phyloP scores from a whole-genome alignment of 2,113 vertebrate genomes.

The Mesocricetus auratus region DNA sequence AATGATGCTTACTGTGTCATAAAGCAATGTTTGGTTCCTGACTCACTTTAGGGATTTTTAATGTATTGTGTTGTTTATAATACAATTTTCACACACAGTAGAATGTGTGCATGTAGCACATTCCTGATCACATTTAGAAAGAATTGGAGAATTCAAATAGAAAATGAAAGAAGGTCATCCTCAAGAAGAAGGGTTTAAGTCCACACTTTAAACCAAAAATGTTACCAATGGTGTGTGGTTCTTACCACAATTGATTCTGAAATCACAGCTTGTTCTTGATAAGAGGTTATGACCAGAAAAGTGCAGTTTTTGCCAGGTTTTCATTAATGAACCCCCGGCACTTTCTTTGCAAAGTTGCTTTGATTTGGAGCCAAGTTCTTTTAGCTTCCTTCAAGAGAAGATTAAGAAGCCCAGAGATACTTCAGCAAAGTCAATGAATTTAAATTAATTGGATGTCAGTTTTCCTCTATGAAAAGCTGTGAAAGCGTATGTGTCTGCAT shows the following conservation, averaged over 20 bases:
- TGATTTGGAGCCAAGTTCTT: conserved; percentile 33
- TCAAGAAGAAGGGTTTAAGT: neutral
- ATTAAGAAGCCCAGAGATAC: conserved; percentile 49
- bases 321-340: conserved; percentile 5
- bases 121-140: neutral
- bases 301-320: conserved; percentile 29
- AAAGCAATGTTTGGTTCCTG: neutral
- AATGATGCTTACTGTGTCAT: neutral
- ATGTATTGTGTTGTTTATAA: neutral
- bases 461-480: conserved; percentile 38
- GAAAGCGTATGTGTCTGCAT: conserved; percentile 33
- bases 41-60: neutral
- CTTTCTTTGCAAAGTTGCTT: conserved; percentile 60
- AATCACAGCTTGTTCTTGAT: conserved; percentile 23
- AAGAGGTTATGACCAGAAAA: neutral
- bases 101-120: neutral
- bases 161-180: neutral
- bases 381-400: conserved; percentile 37
- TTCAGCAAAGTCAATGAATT: conserved; percentile 62
- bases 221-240: neutral
- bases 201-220: neutral
- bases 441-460: conserved; percentile 55
- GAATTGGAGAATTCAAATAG: neutral
- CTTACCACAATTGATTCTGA: conserved; percentile 10
- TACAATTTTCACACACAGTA: neutral